Conservation (phyloP, 2,888 invertebrate genomes). For the Ernsta delagoae region DNA sequence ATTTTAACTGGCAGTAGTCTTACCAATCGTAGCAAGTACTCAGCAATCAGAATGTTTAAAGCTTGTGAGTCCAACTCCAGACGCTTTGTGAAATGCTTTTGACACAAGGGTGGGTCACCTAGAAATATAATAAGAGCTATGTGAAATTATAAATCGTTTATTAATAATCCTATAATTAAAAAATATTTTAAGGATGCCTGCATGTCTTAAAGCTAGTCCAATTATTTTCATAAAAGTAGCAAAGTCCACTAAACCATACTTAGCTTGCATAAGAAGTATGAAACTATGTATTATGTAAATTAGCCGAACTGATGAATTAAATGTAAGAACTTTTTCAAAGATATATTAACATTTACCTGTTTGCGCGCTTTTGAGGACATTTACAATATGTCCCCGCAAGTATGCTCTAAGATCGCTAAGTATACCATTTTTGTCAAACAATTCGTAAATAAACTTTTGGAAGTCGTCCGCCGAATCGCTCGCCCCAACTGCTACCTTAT, state of each 20-base stretch:
- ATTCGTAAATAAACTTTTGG: slow-evolving; percentile 81
- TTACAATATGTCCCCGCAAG: slow-evolving; percentile 85
- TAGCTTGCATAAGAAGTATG: too few relatives aligned
- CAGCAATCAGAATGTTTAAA: slow-evolving; percentile 85
- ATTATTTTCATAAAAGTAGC: too few relatives aligned
- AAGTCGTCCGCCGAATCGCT: slow-evolving; percentile 77
- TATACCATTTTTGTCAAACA: slow-evolving; percentile 86
- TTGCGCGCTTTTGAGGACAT: slow-evolving; percentile 79
- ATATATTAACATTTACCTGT: slow-evolving; percentile 51
- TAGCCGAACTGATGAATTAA: too few relatives aligned
- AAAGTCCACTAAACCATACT: too few relatives aligned
- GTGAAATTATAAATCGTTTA: background rate
- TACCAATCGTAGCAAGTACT: slow-evolving; percentile 83
- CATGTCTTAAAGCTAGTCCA: too few relatives aligned
- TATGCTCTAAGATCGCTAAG: slow-evolving; percentile 84
- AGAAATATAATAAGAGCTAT: slow-evolving; percentile 34
- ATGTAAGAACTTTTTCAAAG: background rate
- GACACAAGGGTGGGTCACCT: slow-evolving; percentile 67
- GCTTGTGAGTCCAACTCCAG: slow-evolving; percentile 83
- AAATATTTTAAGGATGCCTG: too few relatives aligned
- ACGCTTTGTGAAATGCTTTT: slow-evolving; percentile 70
- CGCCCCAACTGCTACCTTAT: slow-evolving; percentile 46
- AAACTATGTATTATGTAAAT: too few relatives aligned
- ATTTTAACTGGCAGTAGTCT: slow-evolving; percentile 38
- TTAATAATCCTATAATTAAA: too few relatives aligned